These are phyloP conservation scores for Stomorhina lunata DNA, from an alignment of 2,888 invertebrate species.

Conservation along the genomic window DNA sequence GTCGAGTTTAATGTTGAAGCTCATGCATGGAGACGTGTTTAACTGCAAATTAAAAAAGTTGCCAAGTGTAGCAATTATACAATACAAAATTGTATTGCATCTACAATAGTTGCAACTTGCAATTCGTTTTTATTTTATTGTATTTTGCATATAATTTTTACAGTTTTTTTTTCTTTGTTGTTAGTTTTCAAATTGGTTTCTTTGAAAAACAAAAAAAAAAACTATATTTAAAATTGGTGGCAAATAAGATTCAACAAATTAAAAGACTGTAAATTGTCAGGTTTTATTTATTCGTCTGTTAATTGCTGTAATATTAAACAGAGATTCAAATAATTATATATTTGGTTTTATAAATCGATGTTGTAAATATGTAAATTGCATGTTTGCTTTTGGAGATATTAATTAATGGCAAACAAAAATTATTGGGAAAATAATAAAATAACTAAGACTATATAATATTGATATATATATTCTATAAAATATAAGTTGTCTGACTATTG, in stretches of 20 bases:
- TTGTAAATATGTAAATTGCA: not conserved
- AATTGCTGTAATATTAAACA: not conserved
- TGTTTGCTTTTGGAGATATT: no score
- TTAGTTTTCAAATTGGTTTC: not conserved
- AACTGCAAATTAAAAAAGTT: slow-evolving; percentile 46
- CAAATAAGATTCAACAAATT: not conserved
- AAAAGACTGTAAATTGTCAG: not conserved
- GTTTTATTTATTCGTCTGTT: not conserved
- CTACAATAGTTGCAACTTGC: no score
- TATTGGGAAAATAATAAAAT: no score
- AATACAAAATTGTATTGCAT: not conserved
- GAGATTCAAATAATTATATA: not conserved
- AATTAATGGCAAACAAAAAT: no score
- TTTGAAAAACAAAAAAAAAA: no score
- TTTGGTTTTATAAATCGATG: no score
- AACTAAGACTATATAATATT: no score
- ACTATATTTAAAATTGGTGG: not conserved
- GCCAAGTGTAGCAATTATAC: slow-evolving; percentile 30
- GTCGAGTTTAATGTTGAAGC: slow-evolving; percentile 26
- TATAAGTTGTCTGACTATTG: no score
- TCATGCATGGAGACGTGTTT: slow-evolving; percentile 43
- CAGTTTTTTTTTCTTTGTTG: not conserved
- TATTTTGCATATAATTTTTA: not conserved
- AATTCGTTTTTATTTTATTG: not conserved
- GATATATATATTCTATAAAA: no score